Base-by-base conservation (phyloP, 2,113 vertebrate genomes). In the Ciconia maguari region DNA sequence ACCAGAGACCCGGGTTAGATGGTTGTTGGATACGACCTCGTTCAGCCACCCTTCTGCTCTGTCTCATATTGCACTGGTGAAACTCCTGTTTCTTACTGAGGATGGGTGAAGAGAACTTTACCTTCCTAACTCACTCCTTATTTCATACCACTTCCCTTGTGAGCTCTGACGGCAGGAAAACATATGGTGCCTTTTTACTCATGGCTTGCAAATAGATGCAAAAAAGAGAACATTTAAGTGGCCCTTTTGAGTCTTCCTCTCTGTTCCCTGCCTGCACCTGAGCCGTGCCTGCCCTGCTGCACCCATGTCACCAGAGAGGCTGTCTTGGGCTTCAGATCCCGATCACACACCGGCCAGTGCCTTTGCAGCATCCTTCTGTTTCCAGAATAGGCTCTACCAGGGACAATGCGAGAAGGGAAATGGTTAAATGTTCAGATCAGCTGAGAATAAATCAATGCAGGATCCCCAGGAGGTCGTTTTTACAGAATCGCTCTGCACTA, bases 361-460 rank as follows among this genome's bases (percentile, higher is more conserved):
- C 38, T 74, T 55, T 36, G 5, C 70, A 87, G 75, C 60, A 89
- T 71, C 48, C 36, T 77, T 64, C 70, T 52, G 48, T 65, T 57
- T 75, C 87, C 61, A 90, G 84, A 74, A 55, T 13, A 85, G 77
- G 61, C 69, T 81, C 51, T 88, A 7, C 26, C 62, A 87, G 69
- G 78, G 91, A 91, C 58, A 57, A 5, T 21, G n/a, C 4, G 3
- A 32, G 62, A 91, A 78, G n/a, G 83, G 85, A 95, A 91, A 95
- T 61, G 91, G 55, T 68, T 91, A 71, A 91, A 96, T 57, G 57
- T 90, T 94, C 95, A 81, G 68, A 90, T 91, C 78, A 91, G 60
- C 72, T 79, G 81, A 89, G 82, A 94, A 74, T 85, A 82, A 91
- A 97, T 96, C 95, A 96, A 81, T 95, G 84, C 30, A 75, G 69